These are phyloP conservation scores for Phymatocera aterrima DNA, from an alignment of 2,888 invertebrate species.

Conservation along the genomic window DNA sequence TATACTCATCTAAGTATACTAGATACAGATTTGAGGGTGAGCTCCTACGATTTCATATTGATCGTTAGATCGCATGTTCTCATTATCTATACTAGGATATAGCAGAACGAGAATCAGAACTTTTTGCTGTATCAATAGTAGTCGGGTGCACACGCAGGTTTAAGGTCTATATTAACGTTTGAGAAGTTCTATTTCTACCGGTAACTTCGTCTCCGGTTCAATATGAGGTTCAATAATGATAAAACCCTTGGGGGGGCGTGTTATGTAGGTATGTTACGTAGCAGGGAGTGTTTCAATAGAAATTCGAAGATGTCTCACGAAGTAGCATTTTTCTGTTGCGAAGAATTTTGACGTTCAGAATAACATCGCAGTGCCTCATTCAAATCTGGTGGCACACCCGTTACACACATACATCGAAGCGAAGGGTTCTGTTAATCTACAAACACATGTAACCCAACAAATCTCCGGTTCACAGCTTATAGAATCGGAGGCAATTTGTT, in stretches of 20 bases:
- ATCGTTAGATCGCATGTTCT: constrained; percentile 18
- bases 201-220: background rate
- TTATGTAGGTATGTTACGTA: background rate
- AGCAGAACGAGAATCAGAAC: background rate
- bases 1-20: background rate
- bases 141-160: background rate
- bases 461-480: background rate
- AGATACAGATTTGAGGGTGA: background rate
- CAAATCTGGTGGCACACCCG: too few relatives aligned
- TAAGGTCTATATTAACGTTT: too few relatives aligned
- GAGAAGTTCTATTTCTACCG: background rate
- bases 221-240: background rate
- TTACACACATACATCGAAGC: background rate
- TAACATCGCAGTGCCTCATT: background rate
- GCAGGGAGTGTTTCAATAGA: background rate
- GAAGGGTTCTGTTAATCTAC: background rate
- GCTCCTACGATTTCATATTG: constrained; percentile 13
- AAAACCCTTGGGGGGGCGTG: too few relatives aligned
- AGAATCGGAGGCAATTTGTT: constrained; percentile 13
- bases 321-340: too few relatives aligned
- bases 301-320: too few relatives aligned
- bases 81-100: background rate
- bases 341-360: too few relatives aligned
- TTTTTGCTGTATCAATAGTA: background rate
- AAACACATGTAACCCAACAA: background rate